Evolutionary conservation across 2,113 vertebrate genomes (phyloP), one percentile per base, ranked within the genome.

Genomic region (Pterocles orientalis): DNA sequence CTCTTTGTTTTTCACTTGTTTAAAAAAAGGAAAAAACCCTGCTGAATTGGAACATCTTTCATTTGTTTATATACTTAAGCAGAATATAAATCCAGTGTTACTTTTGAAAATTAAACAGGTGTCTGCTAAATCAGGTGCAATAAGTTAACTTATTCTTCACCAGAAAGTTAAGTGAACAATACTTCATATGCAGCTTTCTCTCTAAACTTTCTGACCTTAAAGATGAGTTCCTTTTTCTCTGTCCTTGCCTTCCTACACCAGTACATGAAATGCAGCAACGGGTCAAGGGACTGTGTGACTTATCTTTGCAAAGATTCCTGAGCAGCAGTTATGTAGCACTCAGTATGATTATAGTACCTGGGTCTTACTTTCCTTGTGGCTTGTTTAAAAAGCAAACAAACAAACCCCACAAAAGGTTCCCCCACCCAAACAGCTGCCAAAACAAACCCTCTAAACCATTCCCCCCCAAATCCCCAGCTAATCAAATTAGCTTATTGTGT

Each of bases 381-480:
- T 81, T 72, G 18, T 73, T 95, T 68, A 29, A 81, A 89, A 76
- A 80, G 18, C 25, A 34, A 11, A 33, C 15, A 48, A 61, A 26
- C 20, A 36, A 25, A n/a, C 17, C 17, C 8, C 28, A 3, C 14
- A 23, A 54, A 68, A 62, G 7, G 18, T 4, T 28, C 19, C 9
- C 18, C 12, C 10, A 16, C 3, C 9, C 19, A 45, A 54, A 19
- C 23, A 25, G 14, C 3, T 39, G 28, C 10, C 50, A 21, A 68
- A 56, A 41, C 2, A 60, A 66, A 48, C 10, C 5, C 36, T 53
- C 12, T 20, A 57, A 91, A 23, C 26, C 14, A 48, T 8, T n/a
- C 8, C 8, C 33, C 2, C 5, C 10, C 4, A 34, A 17, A 4
- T 2, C 3, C 7, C 10, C 29, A 13, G 18, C 19, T 70, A 31